These are phyloP conservation scores for Ctenopoma kingsleyae DNA, from an alignment of 2,797 vertebrate species.

Conservation along the genomic window DNA sequence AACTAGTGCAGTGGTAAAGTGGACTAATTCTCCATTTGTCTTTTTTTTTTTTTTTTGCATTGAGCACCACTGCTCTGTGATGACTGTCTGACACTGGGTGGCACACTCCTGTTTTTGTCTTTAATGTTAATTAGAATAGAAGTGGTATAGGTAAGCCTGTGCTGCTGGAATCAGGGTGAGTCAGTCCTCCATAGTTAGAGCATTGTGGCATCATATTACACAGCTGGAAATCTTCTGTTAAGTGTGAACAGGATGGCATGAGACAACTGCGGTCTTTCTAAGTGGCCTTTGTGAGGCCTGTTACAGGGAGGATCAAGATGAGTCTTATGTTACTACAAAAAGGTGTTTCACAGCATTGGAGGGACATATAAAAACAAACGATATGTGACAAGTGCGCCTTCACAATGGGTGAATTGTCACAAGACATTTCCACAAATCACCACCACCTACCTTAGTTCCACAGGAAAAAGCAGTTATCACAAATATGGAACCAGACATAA, in stretches of 20 bases:
- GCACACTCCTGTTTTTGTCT: constrained; percentile 42
- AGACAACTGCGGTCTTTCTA: constrained; percentile 45
- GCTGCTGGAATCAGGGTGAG: constrained; percentile 39
- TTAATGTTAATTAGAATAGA: constrained; percentile 50
- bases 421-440: constrained; percentile 35
- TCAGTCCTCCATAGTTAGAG: constrained; percentile 46
- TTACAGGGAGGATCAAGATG: constrained; percentile 15
- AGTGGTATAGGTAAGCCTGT: constrained; percentile 12
- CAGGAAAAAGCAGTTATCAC: constrained; percentile 13
- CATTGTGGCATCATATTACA: constrained; percentile 64
- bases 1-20: constrained; percentile 58
- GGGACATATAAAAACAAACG: constrained; percentile 22
- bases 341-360: constrained; percentile 13
- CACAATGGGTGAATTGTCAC: constrained; percentile 27
- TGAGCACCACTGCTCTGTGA: constrained; percentile 24
- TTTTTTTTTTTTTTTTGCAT: constrained; percentile 38
- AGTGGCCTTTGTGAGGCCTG: constrained; percentile 43
- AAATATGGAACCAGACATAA: not conserved
- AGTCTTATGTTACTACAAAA: constrained; percentile 20
- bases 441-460: constrained; percentile 40
- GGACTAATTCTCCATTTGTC: constrained; percentile 55
- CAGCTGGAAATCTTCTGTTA: constrained; percentile 68
- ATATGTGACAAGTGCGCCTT: constrained; percentile 22
- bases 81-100: constrained; percentile 41
- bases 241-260: constrained; percentile 48